phyloP scores from a whole-genome alignment of 2,113 vertebrate species.

The Nothoprocta pentlandii region DNA sequence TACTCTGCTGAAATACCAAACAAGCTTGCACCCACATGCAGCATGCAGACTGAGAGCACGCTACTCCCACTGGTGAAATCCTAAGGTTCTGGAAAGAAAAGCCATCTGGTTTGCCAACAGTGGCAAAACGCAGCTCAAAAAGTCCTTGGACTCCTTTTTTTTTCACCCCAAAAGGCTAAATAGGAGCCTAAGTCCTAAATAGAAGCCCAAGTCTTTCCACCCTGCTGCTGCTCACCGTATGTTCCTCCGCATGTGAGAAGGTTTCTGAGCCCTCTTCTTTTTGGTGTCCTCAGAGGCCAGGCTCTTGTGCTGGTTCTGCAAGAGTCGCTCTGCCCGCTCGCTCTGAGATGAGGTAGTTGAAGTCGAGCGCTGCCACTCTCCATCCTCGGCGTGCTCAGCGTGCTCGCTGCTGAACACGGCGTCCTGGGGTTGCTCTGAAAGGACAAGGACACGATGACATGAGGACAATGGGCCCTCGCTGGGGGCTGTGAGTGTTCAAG shows the following conservation, averaged over 20 bases:
- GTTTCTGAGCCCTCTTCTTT: constrained; percentile 89
- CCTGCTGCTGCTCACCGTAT: constrained; percentile 85
- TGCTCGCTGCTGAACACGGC: constrained; percentile 82
- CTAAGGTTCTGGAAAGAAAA: constrained; percentile 49
- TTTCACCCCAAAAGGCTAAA: background rate
- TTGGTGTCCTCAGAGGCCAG: constrained; percentile 84
- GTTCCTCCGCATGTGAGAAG: constrained; percentile 95
- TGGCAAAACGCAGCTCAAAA: background rate
- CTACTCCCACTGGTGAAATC: constrained; percentile 60
- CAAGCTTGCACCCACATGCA: constrained; percentile 55
- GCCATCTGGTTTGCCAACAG: constrained; percentile 45
- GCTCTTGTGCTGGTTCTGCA: constrained; percentile 83
- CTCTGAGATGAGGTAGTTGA: constrained; percentile 93
- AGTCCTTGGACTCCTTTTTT: background rate
- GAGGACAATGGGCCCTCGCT: background rate
- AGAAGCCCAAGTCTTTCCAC: background rate
- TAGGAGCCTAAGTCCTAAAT: background rate
- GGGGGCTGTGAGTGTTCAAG: background rate
- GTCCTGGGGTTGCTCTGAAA: constrained; percentile 85
- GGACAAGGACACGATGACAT: background rate
- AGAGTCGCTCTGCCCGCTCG: constrained; percentile 86
- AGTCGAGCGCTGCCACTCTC: constrained; percentile 87
- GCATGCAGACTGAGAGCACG: constrained; percentile 49
- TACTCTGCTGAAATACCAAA: constrained; percentile 55
- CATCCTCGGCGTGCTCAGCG: constrained; percentile 82